phyloP scores from a whole-genome alignment of 2,888 invertebrate species.

The Scaptomyza reducta region DNA sequence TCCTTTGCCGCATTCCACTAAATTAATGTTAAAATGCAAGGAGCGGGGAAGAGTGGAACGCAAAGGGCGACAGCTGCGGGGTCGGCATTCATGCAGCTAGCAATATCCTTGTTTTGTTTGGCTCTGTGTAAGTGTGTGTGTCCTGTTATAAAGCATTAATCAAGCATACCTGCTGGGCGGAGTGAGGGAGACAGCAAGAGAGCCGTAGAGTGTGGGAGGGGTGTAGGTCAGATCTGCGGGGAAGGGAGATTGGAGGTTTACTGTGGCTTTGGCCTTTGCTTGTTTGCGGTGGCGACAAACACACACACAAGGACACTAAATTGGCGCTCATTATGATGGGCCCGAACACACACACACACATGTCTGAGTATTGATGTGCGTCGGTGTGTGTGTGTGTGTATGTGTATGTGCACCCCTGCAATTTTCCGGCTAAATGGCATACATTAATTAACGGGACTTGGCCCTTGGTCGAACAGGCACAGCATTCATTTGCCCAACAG shows the following conservation, averaged over 20 bases:
- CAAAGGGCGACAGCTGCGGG: conserved; percentile 47
- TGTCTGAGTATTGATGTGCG: conserved; percentile 6
- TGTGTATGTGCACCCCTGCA: conserved; percentile 61
- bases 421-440: conserved; percentile 78
- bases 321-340: conserved; percentile 77
- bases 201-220: neutral
- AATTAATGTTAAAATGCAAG: conserved; percentile 77
- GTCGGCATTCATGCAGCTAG: conserved; percentile 46
- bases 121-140: conserved; percentile 38
- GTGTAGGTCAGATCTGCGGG: conserved; percentile 12
- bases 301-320: conserved; percentile 59
- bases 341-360: conserved; percentile 34
- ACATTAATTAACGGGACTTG: conserved; percentile 78
- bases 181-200: conserved; percentile 25
- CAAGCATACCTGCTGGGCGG: conserved; percentile 79
- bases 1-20: conserved; percentile 70
- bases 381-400: conserved; percentile 33
- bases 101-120: conserved; percentile 53
- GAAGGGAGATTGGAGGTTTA: neutral
- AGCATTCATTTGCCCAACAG: conserved; percentile 65
- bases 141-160: conserved; percentile 77
- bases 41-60: neutral
- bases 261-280: conserved; percentile 73
- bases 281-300: conserved; percentile 73
- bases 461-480: conserved; percentile 44